Evolutionary conservation across 2,888 invertebrate species (phyloP), one percentile per base, ranked within the genome.

Genomic region (Caenorhabditis japonica): DNA sequence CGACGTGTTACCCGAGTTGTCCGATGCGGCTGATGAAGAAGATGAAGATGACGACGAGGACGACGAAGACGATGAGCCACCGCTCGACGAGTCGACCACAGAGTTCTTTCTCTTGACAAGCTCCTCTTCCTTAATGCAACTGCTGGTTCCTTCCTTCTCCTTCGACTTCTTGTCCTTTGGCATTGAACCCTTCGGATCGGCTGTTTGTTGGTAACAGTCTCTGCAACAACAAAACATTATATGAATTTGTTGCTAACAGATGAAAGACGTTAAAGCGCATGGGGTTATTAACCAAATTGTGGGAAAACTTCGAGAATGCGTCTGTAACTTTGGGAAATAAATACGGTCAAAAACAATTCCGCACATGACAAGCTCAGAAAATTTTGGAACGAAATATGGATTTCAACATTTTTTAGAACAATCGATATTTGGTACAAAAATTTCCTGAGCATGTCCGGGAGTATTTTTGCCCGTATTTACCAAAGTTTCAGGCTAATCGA

Each of bases 141-240:
- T 55, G 33, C 47, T 33, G n/a, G 41, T 36, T 60, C 30, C 49
- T 38, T 47, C 25, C 25, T 46, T 25, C 25, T 68, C 51, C 41
- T 52, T 46, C 25, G 27, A 27, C 46, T 71, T 51, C 27, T 70
- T 61, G 43, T 71, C 70, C 23, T 71, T 56, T 62, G 70, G 70
- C 70, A 71, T 71, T 61, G 55, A 61, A 55, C 61, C 61, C 58
- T 27, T 15, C 13, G 39, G 25, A 68, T 44, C 33, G 51, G 41
- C 52, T 68, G 51, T 27, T n/a, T n/a, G n/a, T n/a, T n/a, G n/a
- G n/a, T n/a, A n/a, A n/a, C 46, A 52, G 68, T 34, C 59, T 59
- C 52, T 59, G 39, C 3, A 53, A 62, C 19, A 43, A n/a, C n/a
- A n/a, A n/a, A 34, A 34, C 8, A 34, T 10, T 10, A 34, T 34